Conservation (phyloP, 2,888 invertebrate genomes). For the Ceramica pisi region DNA sequence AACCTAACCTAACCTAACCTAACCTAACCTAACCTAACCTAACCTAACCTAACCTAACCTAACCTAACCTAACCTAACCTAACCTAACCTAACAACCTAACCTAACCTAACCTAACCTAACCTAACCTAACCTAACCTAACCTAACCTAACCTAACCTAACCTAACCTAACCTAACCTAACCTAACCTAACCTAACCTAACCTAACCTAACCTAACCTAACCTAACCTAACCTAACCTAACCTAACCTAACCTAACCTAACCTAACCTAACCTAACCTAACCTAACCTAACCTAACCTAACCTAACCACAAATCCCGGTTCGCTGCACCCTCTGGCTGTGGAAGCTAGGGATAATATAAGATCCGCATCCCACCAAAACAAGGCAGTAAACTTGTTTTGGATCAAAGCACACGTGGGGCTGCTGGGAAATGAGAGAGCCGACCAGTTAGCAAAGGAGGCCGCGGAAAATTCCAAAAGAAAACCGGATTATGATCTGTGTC, state of each 20-base stretch:
- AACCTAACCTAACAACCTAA: constrained; percentile 46
- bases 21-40: constrained; percentile 43
- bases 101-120: constrained; percentile 43
- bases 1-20: constrained; percentile 46
- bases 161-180: constrained; percentile 5
- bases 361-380: too few relatives aligned
- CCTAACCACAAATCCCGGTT: constrained; percentile 41
- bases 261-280: constrained; percentile 32
- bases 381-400: too few relatives aligned
- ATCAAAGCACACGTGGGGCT: too few relatives aligned
- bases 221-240: constrained; percentile 44
- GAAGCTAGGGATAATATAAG: too few relatives aligned
- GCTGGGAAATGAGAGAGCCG: too few relatives aligned
- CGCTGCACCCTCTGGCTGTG: too few relatives aligned
- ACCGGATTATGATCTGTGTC: too few relatives aligned
- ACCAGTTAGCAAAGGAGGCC: too few relatives aligned
- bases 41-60: constrained; percentile 35
- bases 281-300: constrained; percentile 45
- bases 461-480: too few relatives aligned
- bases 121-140: constrained; percentile 18
- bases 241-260: constrained; percentile 37
- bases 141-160: constrained; percentile 4
- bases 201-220: constrained; percentile 27
- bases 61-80: constrained; percentile 35
- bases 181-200: constrained; percentile 18